phyloP scores from a whole-genome alignment of 2,113 vertebrate species.

The western clawed frog (Xenopus tropicalis) region UCB_Xtro_10.0 CM004452.2:44799501-44800000 shows the following conservation, averaged over 20 bases:
- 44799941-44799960: constrained; percentile 62
- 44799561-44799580: constrained; percentile 61
- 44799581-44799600: constrained; percentile 55
- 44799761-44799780: neutral
- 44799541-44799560: constrained; percentile 62
- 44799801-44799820: constrained; percentile 66
- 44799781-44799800: constrained; percentile 66
- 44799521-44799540: constrained; percentile 62
- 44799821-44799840: constrained; percentile 67
- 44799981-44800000: constrained; percentile 64
- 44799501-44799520: constrained; percentile 57
- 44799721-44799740: neutral
- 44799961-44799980: constrained; percentile 70
- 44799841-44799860: neutral
- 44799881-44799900: neutral
- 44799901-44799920: neutral
- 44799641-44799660: constrained; percentile 60
- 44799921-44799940: neutral
- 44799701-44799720: constrained; percentile 45
- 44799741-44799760: neutral
- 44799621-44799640: constrained; percentile 64
- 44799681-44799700: constrained; percentile 10
- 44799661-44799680: neutral
- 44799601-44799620: constrained; percentile 67
- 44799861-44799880: no score